Evolutionary conservation across 2,888 invertebrate genomes (phyloP), one percentile per base, ranked within the genome.

Genomic region (Clepsis dumicolana): DNA sequence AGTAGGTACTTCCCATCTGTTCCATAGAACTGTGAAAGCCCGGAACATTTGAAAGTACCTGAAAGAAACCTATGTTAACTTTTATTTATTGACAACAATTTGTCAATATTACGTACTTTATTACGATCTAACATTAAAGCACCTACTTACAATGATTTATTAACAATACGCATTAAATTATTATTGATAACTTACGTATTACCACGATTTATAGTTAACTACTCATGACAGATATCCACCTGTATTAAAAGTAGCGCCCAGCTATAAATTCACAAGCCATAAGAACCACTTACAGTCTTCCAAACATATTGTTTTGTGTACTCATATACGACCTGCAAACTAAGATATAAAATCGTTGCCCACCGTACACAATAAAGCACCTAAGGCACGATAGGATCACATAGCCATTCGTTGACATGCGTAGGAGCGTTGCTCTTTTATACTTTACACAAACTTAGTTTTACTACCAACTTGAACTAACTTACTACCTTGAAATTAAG

Each of bases 361-460:
- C 27, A 71, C 76, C 76, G 79, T 74, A 74, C 74, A 78, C 76
- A 75, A 81, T 81, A 84, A 82, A 85, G 80, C 82, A 84, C 84
- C 85, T 77, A 77, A 78, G 85, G 84, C 82, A 76, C 79, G 82
- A 83, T 79, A 77, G 71, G 80, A 85, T 85, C 84, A 78, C 81
- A 80, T 82, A 83, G 83, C 81, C 82, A 84, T 82, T 82, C 79
- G 84, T 80, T 88, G 89, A 89, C 88, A 84, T 85, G 89, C 88
- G 88, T 89, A 83, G 86, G 87, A 84, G 86, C 84, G 80, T 76
- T 74, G 72, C 75, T 74, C 73, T 73, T 54, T 71, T 54, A 72
- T 68, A 71, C 65, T 44, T 27, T 7, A 29, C 50, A 52, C 56
- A 48, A 66, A 0, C 1, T 24, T 32, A 27, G 10, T n/a, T 21